Evolutionary conservation across 2,888 invertebrate species (phyloP).

Genomic region (Psylliodes chrysocephalus): DNA sequence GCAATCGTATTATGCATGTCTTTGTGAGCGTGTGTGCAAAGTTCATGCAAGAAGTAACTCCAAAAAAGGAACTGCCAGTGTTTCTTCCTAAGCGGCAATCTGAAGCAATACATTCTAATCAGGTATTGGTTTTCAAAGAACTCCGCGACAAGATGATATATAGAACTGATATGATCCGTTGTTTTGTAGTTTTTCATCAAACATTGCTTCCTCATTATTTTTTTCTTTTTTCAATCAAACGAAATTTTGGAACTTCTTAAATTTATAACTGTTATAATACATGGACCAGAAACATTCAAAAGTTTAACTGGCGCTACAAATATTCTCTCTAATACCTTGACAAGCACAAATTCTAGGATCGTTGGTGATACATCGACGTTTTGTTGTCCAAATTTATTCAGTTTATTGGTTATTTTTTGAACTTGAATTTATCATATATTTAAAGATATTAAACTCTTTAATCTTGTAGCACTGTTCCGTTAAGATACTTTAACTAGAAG

Average conservation of each 20-base stretch:
- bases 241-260: conserved; percentile 91
- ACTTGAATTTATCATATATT: too few relatives aligned
- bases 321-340: conserved; percentile 89
- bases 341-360: conserved; percentile 95
- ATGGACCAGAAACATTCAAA: conserved; percentile 99
- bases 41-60: conserved; percentile 95
- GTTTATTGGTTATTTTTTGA: conserved; percentile 83
- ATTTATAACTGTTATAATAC: conserved; percentile 99
- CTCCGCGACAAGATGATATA: conserved; percentile 90
- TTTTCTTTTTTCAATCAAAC: conserved; percentile 87
- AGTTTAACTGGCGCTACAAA: conserved; percentile 93
- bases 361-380: conserved; percentile 86
- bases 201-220: conserved; percentile 88
- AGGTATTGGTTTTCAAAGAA: conserved; percentile 91
- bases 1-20: conserved; percentile 97
- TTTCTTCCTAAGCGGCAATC: conserved; percentile 91
- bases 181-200: conserved; percentile 89
- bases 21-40: conserved; percentile 95
- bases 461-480: too few relatives aligned
- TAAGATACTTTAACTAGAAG: too few relatives aligned
- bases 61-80: conserved; percentile 90
- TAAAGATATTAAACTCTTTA: too few relatives aligned
- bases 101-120: conserved; percentile 85
- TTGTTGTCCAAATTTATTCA: conserved; percentile 86
- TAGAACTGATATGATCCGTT: conserved; percentile 85